phyloP scores from a whole-genome alignment of 2,888 invertebrate genomes.

The Conomelus anceps region DNA sequence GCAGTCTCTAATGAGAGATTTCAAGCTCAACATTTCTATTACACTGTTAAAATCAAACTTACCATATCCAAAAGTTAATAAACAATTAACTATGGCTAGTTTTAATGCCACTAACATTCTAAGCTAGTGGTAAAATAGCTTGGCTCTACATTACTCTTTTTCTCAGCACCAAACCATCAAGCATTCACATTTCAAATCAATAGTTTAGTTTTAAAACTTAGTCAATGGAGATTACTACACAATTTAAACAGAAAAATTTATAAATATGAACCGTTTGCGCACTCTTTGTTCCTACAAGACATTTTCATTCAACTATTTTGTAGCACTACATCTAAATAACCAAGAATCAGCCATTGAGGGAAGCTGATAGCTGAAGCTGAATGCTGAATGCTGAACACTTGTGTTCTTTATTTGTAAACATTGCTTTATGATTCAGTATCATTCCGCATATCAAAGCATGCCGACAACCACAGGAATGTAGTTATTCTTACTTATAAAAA shows the following conservation, averaged over 20 bases:
- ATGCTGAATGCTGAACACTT: not conserved
- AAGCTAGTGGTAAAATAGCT: constrained; percentile 8
- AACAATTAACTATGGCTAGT: constrained; percentile 10
- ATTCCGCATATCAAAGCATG: constrained; percentile 4
- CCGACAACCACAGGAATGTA: constrained; percentile 11
- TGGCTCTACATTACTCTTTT: constrained; percentile 12
- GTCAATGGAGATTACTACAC: not conserved
- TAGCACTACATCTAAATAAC: not conserved
- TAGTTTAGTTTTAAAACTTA: not conserved
- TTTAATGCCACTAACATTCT: constrained; percentile 19
- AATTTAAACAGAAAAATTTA: not conserved
- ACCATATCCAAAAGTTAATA: constrained; percentile 12
- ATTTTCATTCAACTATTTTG: not conserved
- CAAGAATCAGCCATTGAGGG: not conserved
- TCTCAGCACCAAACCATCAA: not conserved
- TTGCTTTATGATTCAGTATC: not conserved
- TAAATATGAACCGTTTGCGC: not conserved
- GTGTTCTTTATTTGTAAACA: not conserved
- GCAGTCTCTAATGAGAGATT: not conserved
- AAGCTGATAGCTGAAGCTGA: not conserved
- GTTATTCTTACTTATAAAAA: not conserved
- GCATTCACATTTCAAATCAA: not conserved
- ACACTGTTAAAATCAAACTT: not conserved
- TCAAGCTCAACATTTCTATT: not conserved
- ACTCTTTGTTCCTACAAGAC: not conserved